Percentiles rank a stretch among this genome's conserved stretches.
Conservation (phyloP, 1,140 invertebrate genomes). For the Papilio aristodemus region DNA sequence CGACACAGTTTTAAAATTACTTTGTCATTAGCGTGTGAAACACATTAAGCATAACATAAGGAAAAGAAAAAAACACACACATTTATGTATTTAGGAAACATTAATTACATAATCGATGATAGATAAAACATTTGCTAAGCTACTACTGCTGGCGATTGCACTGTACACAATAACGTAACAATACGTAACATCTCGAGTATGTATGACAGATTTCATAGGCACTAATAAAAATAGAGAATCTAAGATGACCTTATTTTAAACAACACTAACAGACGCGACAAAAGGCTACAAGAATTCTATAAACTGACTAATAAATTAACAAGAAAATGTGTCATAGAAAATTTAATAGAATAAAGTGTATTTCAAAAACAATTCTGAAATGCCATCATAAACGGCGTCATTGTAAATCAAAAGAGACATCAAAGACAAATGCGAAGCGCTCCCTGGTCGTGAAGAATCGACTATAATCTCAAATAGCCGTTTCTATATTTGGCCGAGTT, state of each 20-base stretch:
- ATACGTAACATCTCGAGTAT: constrained; percentile 2
- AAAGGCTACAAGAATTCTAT: neutral
- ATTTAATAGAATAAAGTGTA: constrained; percentile 26
- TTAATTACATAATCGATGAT: constrained; percentile 2
- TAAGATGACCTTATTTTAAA: constrained; percentile 9
- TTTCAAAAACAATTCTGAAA: constrained; percentile 29
- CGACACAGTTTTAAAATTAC: constrained; percentile 11
- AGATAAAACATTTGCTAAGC: neutral
- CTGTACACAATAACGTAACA: constrained; percentile 2
- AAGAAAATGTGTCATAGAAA: constrained; percentile 25
- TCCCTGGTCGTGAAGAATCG: constrained; percentile 10
- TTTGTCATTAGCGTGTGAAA: constrained; percentile 7
- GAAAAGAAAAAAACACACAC: neutral
- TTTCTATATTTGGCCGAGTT: constrained; percentile 37
- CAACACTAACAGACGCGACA: neutral
- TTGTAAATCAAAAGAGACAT: constrained; percentile 30
- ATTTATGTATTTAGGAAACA: neutral
- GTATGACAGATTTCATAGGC: neutral
- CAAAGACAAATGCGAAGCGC: constrained; percentile 22
- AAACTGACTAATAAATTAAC: constrained; percentile 20
- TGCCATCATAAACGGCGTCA: constrained; percentile 24
- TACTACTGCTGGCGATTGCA: neutral
- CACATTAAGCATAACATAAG: neutral
- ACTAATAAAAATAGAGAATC: neutral
- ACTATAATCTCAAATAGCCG: constrained; percentile 42